Evolutionary conservation across 2,888 invertebrate species (phyloP).

Genomic region (Conomelus anceps): DNA sequence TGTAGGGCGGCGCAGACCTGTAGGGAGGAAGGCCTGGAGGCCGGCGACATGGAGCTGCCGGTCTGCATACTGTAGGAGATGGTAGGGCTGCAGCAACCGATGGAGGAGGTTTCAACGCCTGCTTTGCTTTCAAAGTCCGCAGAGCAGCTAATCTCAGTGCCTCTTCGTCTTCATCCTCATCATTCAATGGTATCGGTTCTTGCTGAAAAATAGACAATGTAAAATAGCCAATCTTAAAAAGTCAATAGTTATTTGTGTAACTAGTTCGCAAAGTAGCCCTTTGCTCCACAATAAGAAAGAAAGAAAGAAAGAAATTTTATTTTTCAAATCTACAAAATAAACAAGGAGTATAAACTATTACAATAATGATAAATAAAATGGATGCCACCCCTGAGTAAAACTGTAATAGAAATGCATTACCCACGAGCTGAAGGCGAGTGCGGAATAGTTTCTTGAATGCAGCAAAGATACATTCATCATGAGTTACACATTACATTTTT

Average conservation of each 20-base stretch:
- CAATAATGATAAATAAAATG: no score
- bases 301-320: no score
- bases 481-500: no score
- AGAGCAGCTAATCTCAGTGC: background rate
- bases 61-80: background rate
- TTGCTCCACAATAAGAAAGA: no score
- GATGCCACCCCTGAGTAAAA: no score
- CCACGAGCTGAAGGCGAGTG: no score
- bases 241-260: background rate
- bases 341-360: no score
- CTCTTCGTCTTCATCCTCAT: background rate
- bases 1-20: background rate
- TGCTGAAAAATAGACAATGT: background rate
- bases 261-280: no score
- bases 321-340: no score
- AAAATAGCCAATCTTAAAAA: background rate
- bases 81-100: background rate
- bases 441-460: no score
- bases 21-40: background rate
- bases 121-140: background rate
- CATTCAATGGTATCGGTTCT: background rate
- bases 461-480: no score
- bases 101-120: background rate
- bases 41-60: background rate
- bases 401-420: no score